These are phyloP conservation scores for Zophobas morio DNA, from an alignment of 1,140 invertebrate species.

Conservation along the genomic window DNA sequence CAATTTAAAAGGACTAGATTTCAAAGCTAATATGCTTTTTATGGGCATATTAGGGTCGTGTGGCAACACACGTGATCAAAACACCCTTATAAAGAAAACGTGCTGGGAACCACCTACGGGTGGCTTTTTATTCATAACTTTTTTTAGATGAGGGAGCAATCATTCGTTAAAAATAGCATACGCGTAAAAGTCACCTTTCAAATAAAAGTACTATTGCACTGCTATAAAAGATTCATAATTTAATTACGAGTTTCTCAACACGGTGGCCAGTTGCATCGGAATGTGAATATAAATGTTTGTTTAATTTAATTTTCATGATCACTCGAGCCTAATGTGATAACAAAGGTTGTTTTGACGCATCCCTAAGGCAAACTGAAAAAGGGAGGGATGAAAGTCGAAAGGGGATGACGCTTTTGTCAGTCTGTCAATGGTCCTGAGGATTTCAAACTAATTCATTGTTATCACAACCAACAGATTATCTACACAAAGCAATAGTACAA, in stretches of 20 bases:
- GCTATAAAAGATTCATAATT: not conserved
- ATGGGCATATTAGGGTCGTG: constrained; percentile 41
- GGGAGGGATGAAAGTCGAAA: constrained; percentile 55
- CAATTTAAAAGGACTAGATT: constrained; percentile 24
- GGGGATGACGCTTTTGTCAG: constrained; percentile 48
- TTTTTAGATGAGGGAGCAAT: constrained; percentile 9
- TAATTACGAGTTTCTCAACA: not conserved
- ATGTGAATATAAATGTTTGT: constrained; percentile 34
- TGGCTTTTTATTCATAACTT: constrained; percentile 48
- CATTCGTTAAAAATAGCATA: not conserved
- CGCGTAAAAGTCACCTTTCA: not conserved
- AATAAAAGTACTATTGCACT: not conserved
- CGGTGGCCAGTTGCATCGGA: too few species aligned
- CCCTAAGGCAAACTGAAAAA: constrained; percentile 56
- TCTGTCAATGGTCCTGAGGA: constrained; percentile 32
- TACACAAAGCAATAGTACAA: constrained; percentile 11
- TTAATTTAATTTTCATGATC: constrained; percentile 60
- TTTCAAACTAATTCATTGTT: constrained; percentile 45
- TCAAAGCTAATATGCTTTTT: constrained; percentile 49
- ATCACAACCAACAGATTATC: constrained; percentile 50
- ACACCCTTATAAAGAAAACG: constrained; percentile 47
- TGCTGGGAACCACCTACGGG: constrained; percentile 49
- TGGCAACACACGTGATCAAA: constrained; percentile 54
- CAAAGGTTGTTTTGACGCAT: constrained; percentile 60
- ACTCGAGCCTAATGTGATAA: constrained; percentile 58